Base-by-base conservation (phyloP, 2,797 vertebrate species). In the Staurois parvus region DNA sequence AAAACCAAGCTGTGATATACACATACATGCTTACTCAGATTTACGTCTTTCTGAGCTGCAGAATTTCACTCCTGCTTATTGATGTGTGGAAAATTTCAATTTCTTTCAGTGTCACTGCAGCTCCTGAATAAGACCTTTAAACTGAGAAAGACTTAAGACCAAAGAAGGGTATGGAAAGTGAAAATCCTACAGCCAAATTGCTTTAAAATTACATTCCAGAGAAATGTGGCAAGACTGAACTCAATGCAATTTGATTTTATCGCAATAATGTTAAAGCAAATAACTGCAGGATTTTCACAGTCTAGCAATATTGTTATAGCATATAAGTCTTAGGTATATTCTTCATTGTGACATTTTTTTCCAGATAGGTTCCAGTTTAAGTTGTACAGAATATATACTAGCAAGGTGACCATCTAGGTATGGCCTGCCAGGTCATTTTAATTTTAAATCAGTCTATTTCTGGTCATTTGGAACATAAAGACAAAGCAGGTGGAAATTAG, bases 261-360 rank as follows among this genome's bases (percentile, higher is more conserved):
- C 45, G 9, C 29, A 81, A 81, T 72, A 17, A 81, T 72, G 68
- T 81, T 72, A 81, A 26, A 81, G 68, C 48, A 81, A 81, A 81
- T 70, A 81, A 72, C 68, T 72, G 7, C 26, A 56, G 45, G 26
- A 69, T 70, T 52, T 79, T 70, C 79, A 80, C 78, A 72, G 79
- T 59, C 32, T 29, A 72, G 48, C 45, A 72, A 81, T 69, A 42
- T 48, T 24, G 19, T 70, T 69, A 69, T 70, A 79, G 17, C 76
- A 42, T 45, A 40, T 45, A 15, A 28, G 42, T 15, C 12, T 70
- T 48, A 45, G 9, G 32, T 42, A 45, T 64, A 37, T 37, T 8
- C 2, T 13, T 69, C 24, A 52, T 52, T 45, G 32, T 48, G 64
- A 37, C 26, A 28, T 29, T 69, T 56, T 69, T 70, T 70, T 8